Evolutionary conservation across 2,113 vertebrate genomes (phyloP).

Genomic region (Ceratotherium simum): DNA sequence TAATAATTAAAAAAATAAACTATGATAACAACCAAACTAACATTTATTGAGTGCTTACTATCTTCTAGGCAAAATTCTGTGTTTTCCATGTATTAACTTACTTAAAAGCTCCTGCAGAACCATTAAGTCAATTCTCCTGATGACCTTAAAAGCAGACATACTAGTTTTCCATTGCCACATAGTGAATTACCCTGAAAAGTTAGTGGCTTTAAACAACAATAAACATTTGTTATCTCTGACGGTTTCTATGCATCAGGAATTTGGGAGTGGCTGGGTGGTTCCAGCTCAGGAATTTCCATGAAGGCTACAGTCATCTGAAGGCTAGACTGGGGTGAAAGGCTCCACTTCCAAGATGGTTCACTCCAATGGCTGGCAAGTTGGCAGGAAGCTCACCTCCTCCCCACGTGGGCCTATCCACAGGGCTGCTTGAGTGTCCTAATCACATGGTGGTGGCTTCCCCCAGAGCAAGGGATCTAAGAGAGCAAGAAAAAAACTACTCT

Average conservation of each 20-base stretch:
- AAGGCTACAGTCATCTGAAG: neutral
- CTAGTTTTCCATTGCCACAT: neutral
- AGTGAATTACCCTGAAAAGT: neutral
- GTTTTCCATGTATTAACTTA: neutral
- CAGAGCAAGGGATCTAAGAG: neutral
- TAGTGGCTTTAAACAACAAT: neutral
- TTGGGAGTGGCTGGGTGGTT: neutral
- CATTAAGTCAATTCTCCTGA: neutral
- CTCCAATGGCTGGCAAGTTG: neutral
- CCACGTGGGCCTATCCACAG: no score
- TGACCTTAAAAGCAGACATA: neutral
- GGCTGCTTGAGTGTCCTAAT: neutral
- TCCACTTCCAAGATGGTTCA: neutral
- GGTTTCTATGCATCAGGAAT: slow-evolving; percentile 6
- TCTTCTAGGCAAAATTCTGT: neutral
- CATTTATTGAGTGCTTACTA: neutral
- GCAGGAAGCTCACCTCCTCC: neutral
- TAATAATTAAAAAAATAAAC: neutral
- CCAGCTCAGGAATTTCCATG: neutral
- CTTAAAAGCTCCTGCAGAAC: neutral
- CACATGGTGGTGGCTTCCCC: neutral
- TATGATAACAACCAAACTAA: neutral
- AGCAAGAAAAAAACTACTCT: neutral
- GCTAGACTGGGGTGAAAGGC: neutral
- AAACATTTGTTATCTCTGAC: neutral